Conservation (phyloP, 2,888 invertebrate species). For the Sisyra terminalis region DNA sequence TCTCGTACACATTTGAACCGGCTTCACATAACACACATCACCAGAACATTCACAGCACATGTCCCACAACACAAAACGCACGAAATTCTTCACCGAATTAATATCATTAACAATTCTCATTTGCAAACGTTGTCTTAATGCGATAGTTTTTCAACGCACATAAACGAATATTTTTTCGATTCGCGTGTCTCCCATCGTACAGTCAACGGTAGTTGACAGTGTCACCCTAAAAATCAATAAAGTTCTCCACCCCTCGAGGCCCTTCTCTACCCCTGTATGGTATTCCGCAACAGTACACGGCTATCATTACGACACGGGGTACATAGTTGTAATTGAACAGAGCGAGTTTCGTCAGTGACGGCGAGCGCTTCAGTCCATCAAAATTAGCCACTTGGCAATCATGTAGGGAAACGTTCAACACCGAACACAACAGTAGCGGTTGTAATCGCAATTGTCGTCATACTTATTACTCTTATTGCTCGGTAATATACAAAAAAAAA, state of each 20-base stretch:
- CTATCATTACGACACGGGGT: conserved; percentile 17
- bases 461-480: too few species aligned
- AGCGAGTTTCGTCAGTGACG: conserved; percentile 4
- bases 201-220: conserved; percentile 40
- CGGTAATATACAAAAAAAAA: too few species aligned
- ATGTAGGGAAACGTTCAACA: neutral
- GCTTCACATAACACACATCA: conserved; percentile 24
- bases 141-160: conserved; percentile 17
- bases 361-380: conserved; percentile 5
- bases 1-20: conserved; percentile 25
- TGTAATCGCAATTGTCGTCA: too few species aligned
- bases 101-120: conserved; percentile 1
- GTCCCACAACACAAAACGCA: conserved; percentile 12
- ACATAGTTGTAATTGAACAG: conserved; percentile 2
- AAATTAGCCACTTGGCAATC: neutral
- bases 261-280: conserved; percentile 25
- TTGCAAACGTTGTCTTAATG: conserved; percentile 13
- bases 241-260: conserved; percentile 31
- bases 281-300: conserved; percentile 25
- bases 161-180: conserved; percentile 28
- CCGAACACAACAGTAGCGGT: neutral
- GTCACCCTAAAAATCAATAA: conserved; percentile 52
- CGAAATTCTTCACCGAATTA: neutral
- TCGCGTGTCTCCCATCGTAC: conserved; percentile 29
- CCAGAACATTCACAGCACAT: conserved; percentile 20